phyloP scores from a whole-genome alignment of 1,140 invertebrate genomes.

The Portunus trituberculatus region DNA sequence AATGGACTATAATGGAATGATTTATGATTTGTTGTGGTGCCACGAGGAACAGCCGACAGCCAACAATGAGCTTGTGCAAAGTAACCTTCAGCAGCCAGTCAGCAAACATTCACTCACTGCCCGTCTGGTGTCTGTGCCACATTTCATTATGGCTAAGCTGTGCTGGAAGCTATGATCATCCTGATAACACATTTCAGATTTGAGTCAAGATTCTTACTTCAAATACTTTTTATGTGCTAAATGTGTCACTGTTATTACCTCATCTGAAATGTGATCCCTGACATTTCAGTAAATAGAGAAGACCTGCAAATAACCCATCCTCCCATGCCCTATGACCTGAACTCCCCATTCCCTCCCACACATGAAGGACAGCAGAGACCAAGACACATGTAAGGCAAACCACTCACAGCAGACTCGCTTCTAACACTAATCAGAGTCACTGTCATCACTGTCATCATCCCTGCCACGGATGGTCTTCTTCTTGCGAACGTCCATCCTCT shows the following conservation, averaged over 20 bases:
- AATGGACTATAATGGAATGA: neutral
- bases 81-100: too few relatives aligned
- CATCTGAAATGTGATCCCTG: neutral
- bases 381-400: neutral
- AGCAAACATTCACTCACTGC: too few relatives aligned
- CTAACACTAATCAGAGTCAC: conserved; percentile 74
- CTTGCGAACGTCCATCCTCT: conserved; percentile 46
- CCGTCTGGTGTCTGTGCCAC: too few relatives aligned
- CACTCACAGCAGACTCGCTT: neutral
- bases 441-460: conserved; percentile 63
- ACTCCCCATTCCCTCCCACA: neutral
- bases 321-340: neutral
- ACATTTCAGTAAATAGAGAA: neutral
- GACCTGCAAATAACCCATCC: neutral
- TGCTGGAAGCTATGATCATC: too few relatives aligned
- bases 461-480: conserved; percentile 77
- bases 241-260: neutral
- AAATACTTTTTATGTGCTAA: too few relatives aligned
- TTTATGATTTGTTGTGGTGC: neutral
- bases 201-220: too few relatives aligned
- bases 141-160: too few relatives aligned
- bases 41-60: neutral
- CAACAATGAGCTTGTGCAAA: neutral
- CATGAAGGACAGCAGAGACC: neutral
- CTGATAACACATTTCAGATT: too few relatives aligned